A percentile compares a stretch with the other conserved stretches of the same genome.
Conservation (phyloP, 2,113 vertebrate genomes). For the Clupea harengus region DNA sequence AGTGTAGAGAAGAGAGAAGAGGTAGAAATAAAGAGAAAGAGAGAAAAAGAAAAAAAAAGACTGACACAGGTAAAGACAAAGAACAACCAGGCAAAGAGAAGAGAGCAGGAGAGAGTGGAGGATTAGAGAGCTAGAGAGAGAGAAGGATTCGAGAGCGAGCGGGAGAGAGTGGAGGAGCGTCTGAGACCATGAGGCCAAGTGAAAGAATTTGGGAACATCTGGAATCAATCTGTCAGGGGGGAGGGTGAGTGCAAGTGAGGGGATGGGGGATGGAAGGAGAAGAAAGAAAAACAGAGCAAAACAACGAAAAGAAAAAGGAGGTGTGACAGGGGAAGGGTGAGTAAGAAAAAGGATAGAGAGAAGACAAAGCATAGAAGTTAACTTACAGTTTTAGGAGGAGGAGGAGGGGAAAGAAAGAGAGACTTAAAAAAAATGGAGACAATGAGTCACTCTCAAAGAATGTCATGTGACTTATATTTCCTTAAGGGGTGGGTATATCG, state of each 20-base stretch:
- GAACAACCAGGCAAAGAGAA: conserved; percentile 27
- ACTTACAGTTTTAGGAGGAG: conserved; percentile 25
- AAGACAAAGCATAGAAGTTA: conserved; percentile 43
- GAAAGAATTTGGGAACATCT: conserved; percentile 68
- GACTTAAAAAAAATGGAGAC: conserved; percentile 59
- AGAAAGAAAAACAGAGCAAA: conserved; percentile 24
- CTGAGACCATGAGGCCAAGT: conserved; percentile 11
- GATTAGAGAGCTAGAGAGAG: background rate
- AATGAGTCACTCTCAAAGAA: conserved; percentile 71
- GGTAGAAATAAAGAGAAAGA: background rate
- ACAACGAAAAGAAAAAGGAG: conserved; percentile 21
- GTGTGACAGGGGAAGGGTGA: conserved; percentile 48
- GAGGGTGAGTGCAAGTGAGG: conserved; percentile 23
- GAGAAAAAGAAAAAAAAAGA: background rate
- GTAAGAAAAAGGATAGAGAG: conserved; percentile 33
- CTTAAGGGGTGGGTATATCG: conserved; percentile 47
- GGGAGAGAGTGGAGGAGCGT: conserved; percentile 22
- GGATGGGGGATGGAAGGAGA: conserved; percentile 31
- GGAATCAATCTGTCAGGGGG: conserved; percentile 71
- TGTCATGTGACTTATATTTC: conserved; percentile 71
- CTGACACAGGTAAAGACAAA: background rate
- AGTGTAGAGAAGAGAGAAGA: background rate
- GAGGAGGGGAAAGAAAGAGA: conserved; percentile 25
- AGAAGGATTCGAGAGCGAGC: conserved; percentile 22
- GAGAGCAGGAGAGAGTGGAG: conserved; percentile 28